A percentile compares a stretch with the other conserved stretches of the same genome.
Conservation (phyloP, 2,888 invertebrate genomes). For the Amphimallon solstitiale region DNA sequence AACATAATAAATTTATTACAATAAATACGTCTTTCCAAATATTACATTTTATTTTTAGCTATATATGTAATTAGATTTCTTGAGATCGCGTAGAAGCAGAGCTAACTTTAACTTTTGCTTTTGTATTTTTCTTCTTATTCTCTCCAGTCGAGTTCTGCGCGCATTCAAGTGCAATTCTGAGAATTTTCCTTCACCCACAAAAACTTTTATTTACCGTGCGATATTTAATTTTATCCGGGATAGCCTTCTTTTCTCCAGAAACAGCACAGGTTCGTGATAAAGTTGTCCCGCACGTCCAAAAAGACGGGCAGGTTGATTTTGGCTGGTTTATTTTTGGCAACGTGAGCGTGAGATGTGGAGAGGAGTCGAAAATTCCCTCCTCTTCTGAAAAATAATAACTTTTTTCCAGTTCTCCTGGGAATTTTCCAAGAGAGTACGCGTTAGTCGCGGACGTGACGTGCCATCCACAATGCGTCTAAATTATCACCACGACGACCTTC, state of each 20-base stretch:
- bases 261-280: slow-evolving; percentile 28
- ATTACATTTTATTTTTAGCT: too few species aligned
- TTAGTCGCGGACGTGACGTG: slow-evolving; percentile 52
- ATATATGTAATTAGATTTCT: too few species aligned
- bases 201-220: slow-evolving; percentile 21
- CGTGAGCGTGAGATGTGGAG: slow-evolving; percentile 19
- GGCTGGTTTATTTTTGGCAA: slow-evolving; percentile 21
- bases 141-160: not conserved
- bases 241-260: not conserved
- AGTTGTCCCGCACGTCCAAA: slow-evolving; percentile 28
- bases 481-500: slow-evolving; percentile 28
- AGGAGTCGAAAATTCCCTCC: slow-evolving; percentile 43
- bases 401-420: slow-evolving; percentile 53
- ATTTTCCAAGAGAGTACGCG: slow-evolving; percentile 51
- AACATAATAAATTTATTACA: too few species aligned
- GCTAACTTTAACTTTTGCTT: not conserved
- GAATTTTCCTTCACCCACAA: slow-evolving; percentile 17
- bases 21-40: too few species aligned
- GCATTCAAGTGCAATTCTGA: slow-evolving; percentile 11
- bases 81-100: not conserved
- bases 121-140: not conserved
- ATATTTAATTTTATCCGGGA: slow-evolving; percentile 26
- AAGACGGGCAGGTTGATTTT: slow-evolving; percentile 13
- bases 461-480: slow-evolving; percentile 48
- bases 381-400: slow-evolving; percentile 55